Base-by-base conservation (phyloP, 2,888 invertebrate genomes). In the Lochmaea capreae region DNA sequence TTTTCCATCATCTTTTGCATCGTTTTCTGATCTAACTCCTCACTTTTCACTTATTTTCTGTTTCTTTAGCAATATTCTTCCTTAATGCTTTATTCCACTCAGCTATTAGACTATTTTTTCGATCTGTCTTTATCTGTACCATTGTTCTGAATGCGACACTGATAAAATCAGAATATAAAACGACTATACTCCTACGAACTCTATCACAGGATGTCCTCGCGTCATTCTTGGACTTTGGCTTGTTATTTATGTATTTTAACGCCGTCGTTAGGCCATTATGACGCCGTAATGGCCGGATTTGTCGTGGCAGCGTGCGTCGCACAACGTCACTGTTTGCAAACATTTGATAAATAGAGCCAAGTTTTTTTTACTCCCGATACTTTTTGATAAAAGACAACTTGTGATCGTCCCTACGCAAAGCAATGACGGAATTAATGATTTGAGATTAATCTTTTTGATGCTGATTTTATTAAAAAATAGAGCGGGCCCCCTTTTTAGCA, bases 201-300 rank as follows among this genome's bases (percentile, higher is more conserved):
- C 82, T 84, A 84, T 85, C 84, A 83, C 81, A 84, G 83, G 83
- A 83, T 81, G 83, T 83, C 81, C 79, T 79, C 80, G 80, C 81
- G 81, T 81, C 81, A 79, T 79, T 80, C 79, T 79, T 81, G 77
- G 80, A 78, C 80, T 80, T 79, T 80, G 74, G 81, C 81, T 82
- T 83, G 86, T 86, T 86, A 87, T 87, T 87, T 86, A 87, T 87
- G 86, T 86, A 85, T 86, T 87, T 86, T 84, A 86, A 81, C 86
- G 86, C 84, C 86, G 86, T 85, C 85, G 85, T 85, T 84, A 83
- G 84, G 84, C 85, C 85, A 86, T 86, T 86, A 86, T 86, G 86
- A 86, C 85, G 86, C 87, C 86, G 85, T 86, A 87, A 87, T 87
- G 86, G 86, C 85, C 84, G 86, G 86, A 86, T 86, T 87, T 87